phyloP scores from a whole-genome alignment of 2,888 invertebrate species.

The Aspidapion aeneum region DNA sequence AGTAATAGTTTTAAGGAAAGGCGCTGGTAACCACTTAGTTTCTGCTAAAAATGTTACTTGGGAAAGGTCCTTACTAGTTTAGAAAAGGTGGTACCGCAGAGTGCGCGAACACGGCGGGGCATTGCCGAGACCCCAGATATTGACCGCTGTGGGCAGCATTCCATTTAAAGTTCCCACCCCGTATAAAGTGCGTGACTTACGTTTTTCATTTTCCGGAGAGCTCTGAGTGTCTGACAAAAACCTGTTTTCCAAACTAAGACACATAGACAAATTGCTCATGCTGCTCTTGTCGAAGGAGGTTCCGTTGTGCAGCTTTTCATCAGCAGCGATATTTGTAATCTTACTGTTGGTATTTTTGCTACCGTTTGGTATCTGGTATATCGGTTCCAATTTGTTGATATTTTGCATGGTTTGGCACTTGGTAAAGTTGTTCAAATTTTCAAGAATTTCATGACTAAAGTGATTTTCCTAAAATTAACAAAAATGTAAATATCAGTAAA shows the following conservation, averaged over 20 bases:
- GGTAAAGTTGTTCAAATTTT: background rate
- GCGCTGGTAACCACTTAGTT: too few species aligned
- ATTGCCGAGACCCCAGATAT: too few species aligned
- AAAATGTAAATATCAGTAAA: background rate
- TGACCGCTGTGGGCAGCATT: too few species aligned
- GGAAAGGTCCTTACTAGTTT: too few species aligned
- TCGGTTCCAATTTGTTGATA: too few species aligned
- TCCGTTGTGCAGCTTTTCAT: background rate
- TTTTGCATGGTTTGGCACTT: background rate
- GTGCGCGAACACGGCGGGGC: too few species aligned
- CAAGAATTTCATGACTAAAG: constrained; percentile 1
- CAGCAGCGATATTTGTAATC: too few species aligned
- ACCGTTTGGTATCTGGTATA: background rate
- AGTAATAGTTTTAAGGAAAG: too few species aligned
- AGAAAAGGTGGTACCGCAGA: too few species aligned
- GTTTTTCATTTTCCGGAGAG: background rate
- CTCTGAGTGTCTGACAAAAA: background rate
- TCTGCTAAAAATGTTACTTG: too few species aligned
- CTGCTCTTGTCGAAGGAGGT: background rate
- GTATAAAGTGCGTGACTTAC: too few species aligned
- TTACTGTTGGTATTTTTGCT: background rate
- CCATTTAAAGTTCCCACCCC: too few species aligned
- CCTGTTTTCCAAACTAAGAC: background rate
- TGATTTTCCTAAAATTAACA: constrained; percentile 19
- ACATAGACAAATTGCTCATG: background rate